Conservation (phyloP, 2,797 vertebrate genomes). For the Todus mexicanus region DNA sequence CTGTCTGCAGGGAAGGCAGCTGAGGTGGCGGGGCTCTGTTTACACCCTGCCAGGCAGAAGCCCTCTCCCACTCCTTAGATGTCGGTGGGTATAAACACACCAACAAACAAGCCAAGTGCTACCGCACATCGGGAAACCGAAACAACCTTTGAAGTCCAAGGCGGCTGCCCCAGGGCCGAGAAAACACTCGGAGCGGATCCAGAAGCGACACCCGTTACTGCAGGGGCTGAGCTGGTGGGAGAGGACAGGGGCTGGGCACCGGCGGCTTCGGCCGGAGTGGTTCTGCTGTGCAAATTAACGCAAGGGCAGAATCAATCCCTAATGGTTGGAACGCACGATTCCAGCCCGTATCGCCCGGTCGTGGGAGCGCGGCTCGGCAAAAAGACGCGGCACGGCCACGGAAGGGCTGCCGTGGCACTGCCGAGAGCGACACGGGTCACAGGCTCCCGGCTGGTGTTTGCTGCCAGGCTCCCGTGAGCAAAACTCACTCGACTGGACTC, state of each 20-base stretch:
- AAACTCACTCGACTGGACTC: slow-evolving; percentile 16
- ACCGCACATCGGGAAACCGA: not conserved
- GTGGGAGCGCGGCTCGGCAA: not conserved
- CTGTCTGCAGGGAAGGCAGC: slow-evolving; percentile 4
- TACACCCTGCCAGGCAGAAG: slow-evolving; percentile 52
- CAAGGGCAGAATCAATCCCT: not conserved
- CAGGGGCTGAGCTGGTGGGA: not conserved
- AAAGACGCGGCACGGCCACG: accelerated
- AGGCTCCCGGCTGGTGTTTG: not conserved
- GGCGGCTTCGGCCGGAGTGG: not conserved
- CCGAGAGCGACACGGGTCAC: not conserved
- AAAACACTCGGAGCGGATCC: slow-evolving; percentile 40
- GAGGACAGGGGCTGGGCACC: not conserved
- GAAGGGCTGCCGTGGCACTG: not conserved
- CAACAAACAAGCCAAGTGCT: slow-evolving; percentile 22
- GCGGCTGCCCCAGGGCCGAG: not conserved
- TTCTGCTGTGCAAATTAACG: not conserved
- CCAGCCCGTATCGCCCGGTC: accelerated
- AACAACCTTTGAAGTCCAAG: slow-evolving; percentile 38
- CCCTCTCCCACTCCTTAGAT: slow-evolving; percentile 52
- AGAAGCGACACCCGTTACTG: not conserved
- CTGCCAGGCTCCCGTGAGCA: not conserved
- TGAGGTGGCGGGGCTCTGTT: not conserved
- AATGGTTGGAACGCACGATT: not conserved
- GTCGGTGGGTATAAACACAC: slow-evolving; percentile 16